phyloP scores from a whole-genome alignment of 2,797 vertebrate species.

The Mus caroli region DNA sequence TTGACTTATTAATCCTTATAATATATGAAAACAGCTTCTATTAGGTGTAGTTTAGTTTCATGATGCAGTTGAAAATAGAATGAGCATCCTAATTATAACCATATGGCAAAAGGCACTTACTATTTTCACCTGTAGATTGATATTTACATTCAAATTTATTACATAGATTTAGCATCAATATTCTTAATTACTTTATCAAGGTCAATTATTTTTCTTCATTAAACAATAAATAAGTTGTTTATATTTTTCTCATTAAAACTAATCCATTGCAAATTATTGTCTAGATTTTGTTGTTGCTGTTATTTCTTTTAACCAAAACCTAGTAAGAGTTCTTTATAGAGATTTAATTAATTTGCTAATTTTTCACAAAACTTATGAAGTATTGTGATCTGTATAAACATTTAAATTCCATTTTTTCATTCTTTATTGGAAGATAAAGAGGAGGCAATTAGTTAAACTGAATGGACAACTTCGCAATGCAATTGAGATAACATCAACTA shows the following conservation, averaged over 20 bases:
- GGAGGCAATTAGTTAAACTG: neutral
- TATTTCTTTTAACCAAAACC: neutral
- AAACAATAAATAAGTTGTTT: neutral
- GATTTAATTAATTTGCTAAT: neutral
- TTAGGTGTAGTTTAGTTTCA: neutral
- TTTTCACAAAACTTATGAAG: neutral
- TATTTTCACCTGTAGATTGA: neutral
- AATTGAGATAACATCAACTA: slow-evolving; percentile 54
- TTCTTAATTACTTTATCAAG: neutral
- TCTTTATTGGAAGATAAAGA: neutral
- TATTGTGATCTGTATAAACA: neutral
- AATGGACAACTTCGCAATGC: slow-evolving; percentile 7
- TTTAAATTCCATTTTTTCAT: neutral
- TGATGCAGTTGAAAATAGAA: slow-evolving; percentile 29
- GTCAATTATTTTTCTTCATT: slow-evolving; percentile 5
- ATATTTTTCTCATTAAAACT: neutral
- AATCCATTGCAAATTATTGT: neutral
- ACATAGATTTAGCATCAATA: neutral
- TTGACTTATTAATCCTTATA: neutral
- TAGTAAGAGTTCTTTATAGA: neutral
- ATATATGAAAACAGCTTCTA: neutral
- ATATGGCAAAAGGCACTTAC: slow-evolving; percentile 19
- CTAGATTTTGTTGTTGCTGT: neutral
- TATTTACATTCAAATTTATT: slow-evolving; percentile 38
- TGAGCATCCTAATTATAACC: neutral